A percentile compares a stretch with the other conserved stretches of the same genome.
phyloP scores from a whole-genome alignment of 2,113 vertebrate species.

The Rissa tridactyla region DNA sequence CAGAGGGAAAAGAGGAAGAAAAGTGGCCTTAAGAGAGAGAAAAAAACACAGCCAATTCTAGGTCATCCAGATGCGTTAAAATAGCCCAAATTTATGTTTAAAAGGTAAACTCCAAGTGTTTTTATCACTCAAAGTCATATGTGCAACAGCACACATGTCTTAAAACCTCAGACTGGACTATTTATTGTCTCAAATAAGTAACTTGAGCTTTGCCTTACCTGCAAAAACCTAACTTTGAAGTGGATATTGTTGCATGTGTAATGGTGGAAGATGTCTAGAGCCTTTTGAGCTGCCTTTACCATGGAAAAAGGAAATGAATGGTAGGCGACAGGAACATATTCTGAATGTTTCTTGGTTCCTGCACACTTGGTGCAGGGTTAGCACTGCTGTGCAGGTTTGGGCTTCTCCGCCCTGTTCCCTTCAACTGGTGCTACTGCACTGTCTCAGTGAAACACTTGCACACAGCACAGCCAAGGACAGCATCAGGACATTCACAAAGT shows the following conservation, averaged over 20 bases:
- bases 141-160: background rate
- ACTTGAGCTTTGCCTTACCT: background rate
- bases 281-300: background rate
- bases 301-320: background rate
- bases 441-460: background rate
- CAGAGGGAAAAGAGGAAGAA: background rate
- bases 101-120: background rate
- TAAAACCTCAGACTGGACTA: background rate
- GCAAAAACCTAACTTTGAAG: background rate
- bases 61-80: background rate
- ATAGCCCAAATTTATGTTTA: background rate
- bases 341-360: background rate
- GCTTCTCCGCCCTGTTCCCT: background rate
- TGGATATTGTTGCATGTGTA: background rate
- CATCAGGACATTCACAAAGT: background rate
- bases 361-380: background rate
- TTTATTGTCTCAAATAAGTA: background rate
- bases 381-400: background rate
- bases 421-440: background rate
- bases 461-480: background rate
- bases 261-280: background rate
- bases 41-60: background rate
- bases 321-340: background rate
- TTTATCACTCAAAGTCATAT: background rate
- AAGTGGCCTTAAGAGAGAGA: background rate